Evolutionary conservation across 2,888 invertebrate genomes (phyloP).

Genomic region (Tipula vernalis): DNA sequence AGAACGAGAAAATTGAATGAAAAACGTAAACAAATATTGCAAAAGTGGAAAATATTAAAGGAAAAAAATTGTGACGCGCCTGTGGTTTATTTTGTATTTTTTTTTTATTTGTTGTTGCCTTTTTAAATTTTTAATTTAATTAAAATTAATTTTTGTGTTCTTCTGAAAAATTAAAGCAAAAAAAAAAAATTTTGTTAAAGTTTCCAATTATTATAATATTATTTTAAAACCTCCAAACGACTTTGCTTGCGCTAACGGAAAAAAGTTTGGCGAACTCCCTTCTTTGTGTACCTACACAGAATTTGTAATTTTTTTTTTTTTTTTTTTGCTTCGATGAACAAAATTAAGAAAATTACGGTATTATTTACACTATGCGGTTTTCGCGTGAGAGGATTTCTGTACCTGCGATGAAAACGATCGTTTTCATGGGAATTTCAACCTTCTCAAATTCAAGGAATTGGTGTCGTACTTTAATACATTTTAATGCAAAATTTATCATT

Average conservation of each 20-base stretch:
- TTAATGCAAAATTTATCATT: not conserved
- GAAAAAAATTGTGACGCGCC: not conserved
- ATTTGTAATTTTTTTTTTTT: not conserved
- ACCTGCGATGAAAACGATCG: not conserved
- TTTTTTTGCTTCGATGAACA: not conserved
- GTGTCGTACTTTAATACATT: no score
- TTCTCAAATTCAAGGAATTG: no score
- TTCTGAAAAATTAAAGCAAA: not conserved
- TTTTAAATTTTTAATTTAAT: not conserved
- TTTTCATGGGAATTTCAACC: not conserved
- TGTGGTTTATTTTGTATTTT: not conserved
- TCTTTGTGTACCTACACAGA: not conserved
- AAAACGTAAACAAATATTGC: not conserved
- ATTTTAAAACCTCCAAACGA: not conserved
- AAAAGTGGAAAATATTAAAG: not conserved
- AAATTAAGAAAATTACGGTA: not conserved
- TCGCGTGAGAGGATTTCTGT: not conserved
- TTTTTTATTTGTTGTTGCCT: not conserved
- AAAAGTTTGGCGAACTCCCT: not conserved
- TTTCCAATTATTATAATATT: not conserved
- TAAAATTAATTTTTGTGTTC: not conserved
- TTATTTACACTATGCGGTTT: not conserved
- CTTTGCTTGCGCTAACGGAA: not conserved
- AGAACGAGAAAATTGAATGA: not conserved
- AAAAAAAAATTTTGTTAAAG: not conserved